Base-by-base conservation (phyloP, 2,888 invertebrate species). In the Pocota personata region DNA sequence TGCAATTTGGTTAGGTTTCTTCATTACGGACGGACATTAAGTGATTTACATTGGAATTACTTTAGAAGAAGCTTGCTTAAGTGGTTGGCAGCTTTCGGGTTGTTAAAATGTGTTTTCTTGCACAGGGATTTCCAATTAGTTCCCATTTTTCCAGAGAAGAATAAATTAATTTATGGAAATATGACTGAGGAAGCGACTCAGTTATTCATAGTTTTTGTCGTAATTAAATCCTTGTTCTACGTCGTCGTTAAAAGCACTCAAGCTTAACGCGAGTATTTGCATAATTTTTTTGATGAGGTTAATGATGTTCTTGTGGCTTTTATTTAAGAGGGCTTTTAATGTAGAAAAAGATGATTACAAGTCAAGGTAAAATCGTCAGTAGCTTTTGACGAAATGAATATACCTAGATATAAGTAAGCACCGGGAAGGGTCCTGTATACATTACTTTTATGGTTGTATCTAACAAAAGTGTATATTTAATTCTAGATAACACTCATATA, bases 1-100 rank as follows among this genome's bases (percentile, higher is more conserved):
- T 60, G 50, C 73, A 78, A 83, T 83, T 62, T 67, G 72, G 64
- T 77, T 46, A 40, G 43, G n/a, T 52, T 78, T 67, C 73, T 64
- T 69, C 78, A 77, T 82, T 82, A 82, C 48, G 62, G 50, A 78
- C 46, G 67, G 67, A 78, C 58, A 60, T 83, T 78, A 83, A 78
- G 73, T 83, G 83, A 78, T 78, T 78, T 83, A 73, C 78, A 72
- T 67, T 72, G 46, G 40, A 40, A 52, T 75, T 62, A 57, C 35
- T 57, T 52, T 21, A 32, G 52, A 7, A 43, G 43, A 43, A 27
- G 62, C 1, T 40, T 8, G 1, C 12, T 24, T 10, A 62, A 27
- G 14, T 30, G 16, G 32, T n/a, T 10, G 16, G 3, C 27, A 62
- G 43, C 43, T 46, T 62, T 30, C 2, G 43, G 19, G 24, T 27